phyloP scores from a whole-genome alignment of 2,113 vertebrate species.

The Barnardius zonarius region DNA sequence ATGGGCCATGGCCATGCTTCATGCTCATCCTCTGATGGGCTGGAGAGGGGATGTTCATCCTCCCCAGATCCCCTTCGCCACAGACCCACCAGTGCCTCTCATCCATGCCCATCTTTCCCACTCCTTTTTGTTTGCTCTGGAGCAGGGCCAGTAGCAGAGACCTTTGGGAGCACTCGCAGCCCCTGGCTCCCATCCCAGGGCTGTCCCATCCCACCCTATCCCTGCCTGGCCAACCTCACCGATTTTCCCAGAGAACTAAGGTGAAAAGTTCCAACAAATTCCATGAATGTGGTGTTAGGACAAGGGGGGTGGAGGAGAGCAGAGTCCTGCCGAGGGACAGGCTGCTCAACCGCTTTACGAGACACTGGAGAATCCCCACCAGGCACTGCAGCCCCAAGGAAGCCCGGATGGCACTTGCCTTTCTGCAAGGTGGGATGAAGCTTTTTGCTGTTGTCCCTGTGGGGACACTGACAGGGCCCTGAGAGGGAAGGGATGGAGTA shows the following conservation, averaged over 20 bases:
- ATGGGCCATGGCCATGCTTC: fast-evolving
- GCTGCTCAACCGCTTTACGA: fast-evolving
- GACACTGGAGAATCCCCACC: not conserved
- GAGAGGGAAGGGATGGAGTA: not conserved
- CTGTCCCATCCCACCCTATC: not conserved
- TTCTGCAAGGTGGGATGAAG: not conserved
- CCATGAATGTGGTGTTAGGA: fast-evolving
- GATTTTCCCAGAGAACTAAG: not conserved
- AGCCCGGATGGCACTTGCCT: fast-evolving
- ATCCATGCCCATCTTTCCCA: not conserved
- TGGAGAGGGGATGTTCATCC: not conserved
- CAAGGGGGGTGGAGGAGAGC: not conserved
- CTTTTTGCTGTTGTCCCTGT: not conserved
- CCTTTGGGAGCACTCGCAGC: not conserved
- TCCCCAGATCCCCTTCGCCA: not conserved
- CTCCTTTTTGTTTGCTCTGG: not conserved
- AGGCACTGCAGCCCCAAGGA: not conserved
- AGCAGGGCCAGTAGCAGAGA: fast-evolving
- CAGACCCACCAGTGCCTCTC: not conserved
- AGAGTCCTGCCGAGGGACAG: not conserved
- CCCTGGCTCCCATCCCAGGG: not conserved
- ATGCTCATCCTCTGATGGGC: not conserved
- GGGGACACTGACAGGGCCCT: fast-evolving
- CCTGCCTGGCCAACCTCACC: not conserved
- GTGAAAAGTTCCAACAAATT: not conserved